Base-by-base conservation (phyloP, 2,797 vertebrate genomes). In the Periparus ater region DNA sequence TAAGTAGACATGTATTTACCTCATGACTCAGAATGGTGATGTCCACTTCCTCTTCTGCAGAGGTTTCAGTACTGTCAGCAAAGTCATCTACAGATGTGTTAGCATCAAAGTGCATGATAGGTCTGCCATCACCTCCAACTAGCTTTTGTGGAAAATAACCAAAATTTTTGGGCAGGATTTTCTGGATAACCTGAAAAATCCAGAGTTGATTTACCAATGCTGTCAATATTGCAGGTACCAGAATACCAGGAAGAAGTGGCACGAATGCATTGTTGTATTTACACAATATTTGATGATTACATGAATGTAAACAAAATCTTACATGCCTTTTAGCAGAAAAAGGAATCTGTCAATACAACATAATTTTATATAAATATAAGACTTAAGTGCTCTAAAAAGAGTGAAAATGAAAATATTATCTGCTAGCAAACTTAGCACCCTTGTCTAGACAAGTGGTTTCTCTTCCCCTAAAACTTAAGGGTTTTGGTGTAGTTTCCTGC, bases 11-110 rank as follows among this genome's bases (percentile, higher is more conserved):
- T 29, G 8, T 19, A 47, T 51, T 62, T 98, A 99, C 99, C 96
- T 98, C 98, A 86, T 99, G 98, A 57, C 98, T 98, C 95, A 99
- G 95, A 94, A 99, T 92, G 34, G 98, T 98, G 96, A 98, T 96
- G 87, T 99, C 98, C 5, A 98, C 98, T 79, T 99, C 98, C 7
- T 98, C 98, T 60, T 98, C 98, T 34, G 98, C 95, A 7, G 98
- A 98, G 18, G 97, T 98, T 70, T 95, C 89, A 38, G 73, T 96
- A 22, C 98, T 98, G 12, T 98, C 98, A 22, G 98, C 90, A 89
- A 96, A 97, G 44, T 97, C 97, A 72, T 98, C 98, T 89, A 97
- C 78, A 48, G 96, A 95, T 15, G 89, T n/a, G 61, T 75, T 88
- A 18, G 73, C 89, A 94, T 96, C 90, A 11, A 97, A 95, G 10